Conservation (phyloP, 2,797 vertebrate genomes). For the Phyllotis vaccarum region DNA sequence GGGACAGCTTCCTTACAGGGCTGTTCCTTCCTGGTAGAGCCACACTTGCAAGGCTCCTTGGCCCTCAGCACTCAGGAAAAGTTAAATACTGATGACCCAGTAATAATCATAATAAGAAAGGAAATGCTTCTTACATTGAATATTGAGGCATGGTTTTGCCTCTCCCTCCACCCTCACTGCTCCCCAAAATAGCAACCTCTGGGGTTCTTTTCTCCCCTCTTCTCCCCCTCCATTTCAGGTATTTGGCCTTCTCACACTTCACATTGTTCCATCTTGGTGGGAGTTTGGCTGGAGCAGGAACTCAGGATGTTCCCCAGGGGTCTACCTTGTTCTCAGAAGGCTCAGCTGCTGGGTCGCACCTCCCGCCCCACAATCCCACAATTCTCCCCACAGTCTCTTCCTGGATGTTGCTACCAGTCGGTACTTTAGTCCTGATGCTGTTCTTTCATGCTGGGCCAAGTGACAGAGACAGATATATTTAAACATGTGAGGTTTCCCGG, state of each 20-base stretch:
- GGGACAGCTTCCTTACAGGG: neutral
- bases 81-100: neutral
- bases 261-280: neutral
- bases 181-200: neutral
- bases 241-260: conserved; percentile 21
- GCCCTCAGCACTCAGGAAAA: neutral
- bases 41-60: neutral
- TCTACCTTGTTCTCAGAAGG: conserved; percentile 6
- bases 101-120: neutral
- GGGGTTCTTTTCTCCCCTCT: neutral
- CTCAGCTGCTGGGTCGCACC: neutral
- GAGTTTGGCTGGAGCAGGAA: neutral
- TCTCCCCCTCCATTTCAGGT: neutral
- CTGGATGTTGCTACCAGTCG: conserved; percentile 21
- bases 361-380: neutral
- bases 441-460: conserved; percentile 53
- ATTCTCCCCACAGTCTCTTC: neutral
- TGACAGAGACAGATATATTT: conserved; percentile 32
- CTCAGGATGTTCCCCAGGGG: neutral
- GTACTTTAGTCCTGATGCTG: conserved; percentile 50
- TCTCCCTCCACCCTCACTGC: neutral
- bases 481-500: conserved; percentile 40
- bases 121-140: neutral
- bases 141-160: neutral
- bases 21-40: neutral